Base-by-base conservation (phyloP, 2,888 invertebrate genomes). In the Napeogenes inachia region DNA sequence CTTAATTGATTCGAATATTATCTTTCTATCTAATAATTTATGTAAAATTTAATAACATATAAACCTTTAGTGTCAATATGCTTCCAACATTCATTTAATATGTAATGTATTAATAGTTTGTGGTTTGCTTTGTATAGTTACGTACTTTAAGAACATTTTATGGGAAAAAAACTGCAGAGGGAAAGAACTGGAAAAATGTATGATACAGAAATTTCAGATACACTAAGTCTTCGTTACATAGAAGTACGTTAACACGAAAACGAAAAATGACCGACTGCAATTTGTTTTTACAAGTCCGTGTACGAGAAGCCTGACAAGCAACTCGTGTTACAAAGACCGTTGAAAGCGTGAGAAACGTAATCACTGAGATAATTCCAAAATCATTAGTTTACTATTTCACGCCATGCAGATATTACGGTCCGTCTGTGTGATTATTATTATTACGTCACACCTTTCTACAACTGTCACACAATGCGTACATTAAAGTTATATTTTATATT, bases 291-390 rank as follows among this genome's bases (percentile, higher is more conserved):
- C 30, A 12, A 21, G 50, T 50, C 21, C 21, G 30, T 50, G 30
- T 50, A 50, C 50, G 30, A 30, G 30, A 2, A 42, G 42, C 10
- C 2, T 42, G 56, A 56, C 46, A 53, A 60, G 50, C 55, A 59
- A 33, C 32, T 21, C 13, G 57, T 33, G 50, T 50, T 13, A 57
- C 54, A 61, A 55, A 58, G 46, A 45, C 57, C 59, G 67, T 65
- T 60, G 70, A 70, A 70, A 71, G 70, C 68, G 70, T 70, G 71
- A 67, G 70, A 71, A 71, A 59, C 57, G 57, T 63, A 64, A 70
- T 67, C 63, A 63, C 55, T 63, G 56, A 47, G 63, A 63, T 65
- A 47, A 64, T 65, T 64, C 63, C 65, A 64, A 68, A 71, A 71
- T 67, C 64, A 67, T 65, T 65, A 55, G 65, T 68, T 70, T 68